Evolutionary conservation across 2,113 vertebrate species (phyloP).

Genomic region (Sturnira hondurensis): DNA sequence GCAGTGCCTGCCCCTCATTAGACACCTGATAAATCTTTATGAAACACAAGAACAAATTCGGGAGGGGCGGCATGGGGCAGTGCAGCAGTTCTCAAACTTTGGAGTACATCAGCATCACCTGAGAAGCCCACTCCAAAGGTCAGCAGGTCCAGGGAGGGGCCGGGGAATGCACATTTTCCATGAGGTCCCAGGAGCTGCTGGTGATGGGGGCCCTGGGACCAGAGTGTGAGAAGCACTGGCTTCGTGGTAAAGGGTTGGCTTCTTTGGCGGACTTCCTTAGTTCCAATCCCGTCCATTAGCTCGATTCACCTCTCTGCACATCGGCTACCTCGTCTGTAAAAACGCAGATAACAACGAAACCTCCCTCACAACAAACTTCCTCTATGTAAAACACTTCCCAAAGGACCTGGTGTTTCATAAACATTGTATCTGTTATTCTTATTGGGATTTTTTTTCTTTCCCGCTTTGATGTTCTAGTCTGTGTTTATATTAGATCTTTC

Average conservation of each 20-base stretch:
- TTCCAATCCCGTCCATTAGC: neutral
- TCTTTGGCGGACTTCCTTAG: neutral
- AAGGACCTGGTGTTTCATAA: neutral
- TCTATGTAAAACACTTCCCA: neutral
- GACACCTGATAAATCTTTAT: neutral
- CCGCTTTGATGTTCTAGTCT: neutral
- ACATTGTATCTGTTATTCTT: neutral
- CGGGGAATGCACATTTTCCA: neutral
- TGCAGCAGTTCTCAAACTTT: neutral
- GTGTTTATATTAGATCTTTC: neutral
- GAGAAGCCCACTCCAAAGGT: neutral
- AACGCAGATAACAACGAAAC: neutral
- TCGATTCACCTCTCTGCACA: neutral
- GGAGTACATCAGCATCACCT: no score
- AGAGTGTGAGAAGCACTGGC: neutral
- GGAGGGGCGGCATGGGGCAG: neutral
- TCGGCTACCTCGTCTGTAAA: neutral
- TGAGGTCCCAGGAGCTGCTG: neutral
- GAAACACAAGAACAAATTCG: neutral
- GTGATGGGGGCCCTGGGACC: neutral
- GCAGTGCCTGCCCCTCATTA: neutral
- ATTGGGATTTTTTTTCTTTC: neutral
- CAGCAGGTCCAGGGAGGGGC: rapidly evolving
- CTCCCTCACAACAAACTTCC: neutral
- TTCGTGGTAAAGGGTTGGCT: rapidly evolving